These are phyloP conservation scores for Naja naja DNA, from an alignment of 2,113 vertebrate species.

Conservation along the genomic window DNA sequence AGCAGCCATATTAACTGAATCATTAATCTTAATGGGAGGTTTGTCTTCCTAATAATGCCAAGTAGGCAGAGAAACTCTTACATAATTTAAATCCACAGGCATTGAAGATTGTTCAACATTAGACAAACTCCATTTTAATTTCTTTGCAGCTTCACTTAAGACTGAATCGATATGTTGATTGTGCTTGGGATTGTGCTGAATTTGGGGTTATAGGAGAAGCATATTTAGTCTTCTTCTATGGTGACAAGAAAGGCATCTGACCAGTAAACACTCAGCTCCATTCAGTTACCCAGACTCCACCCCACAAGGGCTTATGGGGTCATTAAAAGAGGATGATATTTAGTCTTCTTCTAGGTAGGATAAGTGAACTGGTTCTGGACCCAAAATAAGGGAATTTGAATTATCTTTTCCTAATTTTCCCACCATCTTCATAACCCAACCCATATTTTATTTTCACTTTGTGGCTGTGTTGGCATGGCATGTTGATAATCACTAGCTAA, in stretches of 20 bases:
- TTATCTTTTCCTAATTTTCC: background rate
- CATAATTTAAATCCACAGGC: background rate
- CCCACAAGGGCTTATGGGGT: too few species aligned
- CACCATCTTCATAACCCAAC: background rate
- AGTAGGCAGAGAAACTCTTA: background rate
- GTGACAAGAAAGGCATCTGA: too few species aligned
- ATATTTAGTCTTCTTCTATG: background rate
- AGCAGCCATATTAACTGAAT: background rate
- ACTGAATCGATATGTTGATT: background rate
- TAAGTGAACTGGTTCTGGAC: background rate
- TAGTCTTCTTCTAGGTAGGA: background rate
- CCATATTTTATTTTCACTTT: background rate
- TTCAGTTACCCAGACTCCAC: too few species aligned
- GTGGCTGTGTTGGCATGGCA: background rate
- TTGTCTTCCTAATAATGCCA: background rate
- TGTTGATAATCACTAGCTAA: background rate
- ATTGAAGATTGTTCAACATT: background rate
- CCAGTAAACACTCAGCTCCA: too few species aligned
- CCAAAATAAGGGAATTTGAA: background rate
- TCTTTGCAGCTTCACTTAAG: background rate
- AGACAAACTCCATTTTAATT: background rate
- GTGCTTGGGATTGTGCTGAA: background rate
- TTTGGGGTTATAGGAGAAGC: background rate
- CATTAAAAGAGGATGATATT: too few species aligned
- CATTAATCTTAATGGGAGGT: background rate